Evolutionary conservation across 2,113 vertebrate species (phyloP).

Genomic region (Micronycteris hirsuta): DNA sequence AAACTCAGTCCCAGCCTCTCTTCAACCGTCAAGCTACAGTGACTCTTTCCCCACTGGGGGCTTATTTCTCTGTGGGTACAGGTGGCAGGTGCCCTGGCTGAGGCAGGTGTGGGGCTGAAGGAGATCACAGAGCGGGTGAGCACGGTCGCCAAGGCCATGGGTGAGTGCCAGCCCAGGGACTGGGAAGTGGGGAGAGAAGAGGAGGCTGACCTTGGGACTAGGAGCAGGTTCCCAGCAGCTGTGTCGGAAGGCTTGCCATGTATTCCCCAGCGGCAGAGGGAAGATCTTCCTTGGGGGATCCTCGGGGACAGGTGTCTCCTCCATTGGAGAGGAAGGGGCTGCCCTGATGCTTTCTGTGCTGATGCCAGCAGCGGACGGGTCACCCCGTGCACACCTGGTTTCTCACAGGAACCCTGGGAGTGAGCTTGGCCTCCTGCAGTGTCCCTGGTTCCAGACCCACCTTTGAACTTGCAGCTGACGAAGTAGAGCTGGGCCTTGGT

Average conservation of each 20-base stretch:
- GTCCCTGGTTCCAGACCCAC: slow-evolving; percentile 90
- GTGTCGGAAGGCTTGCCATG: not conserved
- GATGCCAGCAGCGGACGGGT: accelerated
- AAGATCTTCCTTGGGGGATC: not conserved
- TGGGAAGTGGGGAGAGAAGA: not conserved
- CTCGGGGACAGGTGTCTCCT: not conserved
- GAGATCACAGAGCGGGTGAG: slow-evolving; percentile 84
- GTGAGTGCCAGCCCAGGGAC: slow-evolving; percentile 72
- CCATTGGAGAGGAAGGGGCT: not conserved
- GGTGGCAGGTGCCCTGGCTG: slow-evolving; percentile 93
- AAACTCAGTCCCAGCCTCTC: not conserved
- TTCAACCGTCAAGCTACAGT: accelerated
- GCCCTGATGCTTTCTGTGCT: accelerated
- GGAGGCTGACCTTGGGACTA: not conserved
- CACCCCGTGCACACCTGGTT: not conserved
- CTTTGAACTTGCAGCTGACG: slow-evolving; percentile 87
- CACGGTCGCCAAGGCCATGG: slow-evolving; percentile 77
- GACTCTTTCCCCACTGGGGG: not conserved
- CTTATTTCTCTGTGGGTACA: slow-evolving; percentile 64
- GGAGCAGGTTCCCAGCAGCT: not conserved
- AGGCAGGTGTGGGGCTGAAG: slow-evolving; percentile 85
- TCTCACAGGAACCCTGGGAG: slow-evolving; percentile 88
- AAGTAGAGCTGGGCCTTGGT: slow-evolving; percentile 96
- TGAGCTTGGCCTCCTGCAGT: slow-evolving; percentile 94
- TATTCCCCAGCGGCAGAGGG: not conserved